Conservation (phyloP, 2,113 vertebrate species). For the Shinisaurus crocodilurus region DNA sequence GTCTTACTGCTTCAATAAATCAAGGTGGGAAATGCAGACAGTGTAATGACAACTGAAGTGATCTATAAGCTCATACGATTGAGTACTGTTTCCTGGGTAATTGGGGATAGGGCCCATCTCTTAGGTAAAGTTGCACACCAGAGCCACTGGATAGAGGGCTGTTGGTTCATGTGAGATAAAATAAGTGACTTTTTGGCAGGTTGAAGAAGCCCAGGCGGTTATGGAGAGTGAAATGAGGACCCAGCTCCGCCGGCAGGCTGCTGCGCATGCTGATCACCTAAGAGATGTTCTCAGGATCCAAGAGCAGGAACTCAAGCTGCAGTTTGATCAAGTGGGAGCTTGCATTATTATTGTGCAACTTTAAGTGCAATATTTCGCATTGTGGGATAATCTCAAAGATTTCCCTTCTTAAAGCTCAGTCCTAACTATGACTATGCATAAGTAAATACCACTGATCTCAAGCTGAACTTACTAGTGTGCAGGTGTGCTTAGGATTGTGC, state of each 20-base stretch:
- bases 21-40: neutral
- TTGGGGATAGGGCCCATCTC: neutral
- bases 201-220: constrained; percentile 90
- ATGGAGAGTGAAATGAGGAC: constrained; percentile 98
- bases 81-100: neutral
- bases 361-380: too few species aligned
- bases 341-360: rapidly evolving
- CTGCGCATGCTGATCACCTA: constrained; percentile 94
- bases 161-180: neutral
- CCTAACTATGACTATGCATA: neutral
- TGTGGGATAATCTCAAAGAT: neutral
- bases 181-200: constrained; percentile 62
- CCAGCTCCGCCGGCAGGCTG: constrained; percentile 94
- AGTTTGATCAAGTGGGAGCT: constrained; percentile 87
- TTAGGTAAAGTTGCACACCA: neutral
- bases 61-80: neutral
- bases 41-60: neutral
- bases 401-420: neutral
- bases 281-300: constrained; percentile 92
- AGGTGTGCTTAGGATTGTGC: neutral
- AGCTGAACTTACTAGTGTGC: neutral
- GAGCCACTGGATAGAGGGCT: neutral
- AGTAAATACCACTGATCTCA: neutral
- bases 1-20: neutral
- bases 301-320: constrained; percentile 88